Evolutionary conservation across 2,113 vertebrate genomes (phyloP).

Genomic region (Aphyosemion australe): DNA sequence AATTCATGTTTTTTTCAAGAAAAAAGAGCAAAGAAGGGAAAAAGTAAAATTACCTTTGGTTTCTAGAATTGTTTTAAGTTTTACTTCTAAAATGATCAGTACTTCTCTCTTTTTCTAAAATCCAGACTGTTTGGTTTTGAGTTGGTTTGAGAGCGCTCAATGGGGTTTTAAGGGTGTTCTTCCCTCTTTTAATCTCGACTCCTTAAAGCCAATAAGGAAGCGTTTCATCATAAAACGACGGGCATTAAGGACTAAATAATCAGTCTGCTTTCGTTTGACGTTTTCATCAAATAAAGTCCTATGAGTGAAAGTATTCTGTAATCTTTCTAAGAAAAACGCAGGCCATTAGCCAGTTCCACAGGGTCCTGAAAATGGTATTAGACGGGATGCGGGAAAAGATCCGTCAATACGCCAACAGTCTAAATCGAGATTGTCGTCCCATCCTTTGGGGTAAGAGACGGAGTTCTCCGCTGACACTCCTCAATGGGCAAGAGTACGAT

Average conservation of each 20-base stretch:
- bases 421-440: constrained; percentile 56
- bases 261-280: constrained; percentile 22
- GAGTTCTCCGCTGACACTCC: constrained; percentile 34
- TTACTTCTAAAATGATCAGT: too few relatives aligned
- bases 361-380: constrained; percentile 26
- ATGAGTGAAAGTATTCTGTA: constrained; percentile 20
- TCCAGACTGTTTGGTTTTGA: too few relatives aligned
- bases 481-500: constrained; percentile 35
- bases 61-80: too few relatives aligned
- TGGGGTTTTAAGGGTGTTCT: background rate
- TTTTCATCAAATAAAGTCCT: constrained; percentile 26
- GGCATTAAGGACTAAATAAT: constrained; percentile 8
- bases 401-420: constrained; percentile 37
- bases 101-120: too few relatives aligned
- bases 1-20: too few relatives aligned
- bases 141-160: too few relatives aligned
- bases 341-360: constrained; percentile 13
- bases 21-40: too few relatives aligned
- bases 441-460: constrained; percentile 36
- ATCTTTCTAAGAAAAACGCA: constrained; percentile 17
- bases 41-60: too few relatives aligned
- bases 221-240: background rate
- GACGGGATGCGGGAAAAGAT: constrained; percentile 16
- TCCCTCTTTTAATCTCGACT: background rate
- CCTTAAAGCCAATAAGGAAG: background rate